These are phyloP conservation scores for Papilio helenus DNA, from an alignment of 1,140 invertebrate species.

Conservation along the genomic window DNA sequence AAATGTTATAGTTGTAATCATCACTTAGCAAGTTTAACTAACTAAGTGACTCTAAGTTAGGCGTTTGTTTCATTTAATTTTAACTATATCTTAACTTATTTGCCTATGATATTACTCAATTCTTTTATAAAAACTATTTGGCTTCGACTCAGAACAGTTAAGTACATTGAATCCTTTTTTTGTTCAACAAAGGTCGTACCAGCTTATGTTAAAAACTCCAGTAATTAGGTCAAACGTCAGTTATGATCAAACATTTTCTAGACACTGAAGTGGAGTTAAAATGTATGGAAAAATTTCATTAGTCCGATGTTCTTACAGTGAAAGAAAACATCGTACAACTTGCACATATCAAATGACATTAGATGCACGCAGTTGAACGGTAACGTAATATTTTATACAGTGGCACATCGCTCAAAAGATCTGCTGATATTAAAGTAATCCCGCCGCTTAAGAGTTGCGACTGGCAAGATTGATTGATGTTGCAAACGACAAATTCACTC, in stretches of 20 bases:
- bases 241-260: background rate
- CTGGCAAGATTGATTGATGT: conserved; percentile 71
- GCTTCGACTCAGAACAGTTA: background rate
- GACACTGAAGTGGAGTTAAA: too few relatives aligned
- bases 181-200: too few relatives aligned
- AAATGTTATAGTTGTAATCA: too few relatives aligned
- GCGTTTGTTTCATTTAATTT: background rate
- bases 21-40: too few relatives aligned
- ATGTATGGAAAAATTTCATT: too few relatives aligned
- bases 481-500: conserved; percentile 69
- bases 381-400: conserved; percentile 62
- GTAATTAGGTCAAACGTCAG: background rate
- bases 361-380: conserved; percentile 41
- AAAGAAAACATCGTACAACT: too few relatives aligned
- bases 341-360: conserved; percentile 16
- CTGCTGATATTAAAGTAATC: conserved; percentile 75
- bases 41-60: background rate
- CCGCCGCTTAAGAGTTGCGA: conserved; percentile 68
- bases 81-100: background rate
- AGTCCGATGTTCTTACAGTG: too few relatives aligned
- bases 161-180: background rate
- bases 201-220: background rate
- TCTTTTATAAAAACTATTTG: background rate
- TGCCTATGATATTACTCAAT: background rate
- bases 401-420: conserved; percentile 62